Evolutionary conservation across 2,113 vertebrate species (phyloP).

Genomic region (Neopipo cinnamomea): DNA sequence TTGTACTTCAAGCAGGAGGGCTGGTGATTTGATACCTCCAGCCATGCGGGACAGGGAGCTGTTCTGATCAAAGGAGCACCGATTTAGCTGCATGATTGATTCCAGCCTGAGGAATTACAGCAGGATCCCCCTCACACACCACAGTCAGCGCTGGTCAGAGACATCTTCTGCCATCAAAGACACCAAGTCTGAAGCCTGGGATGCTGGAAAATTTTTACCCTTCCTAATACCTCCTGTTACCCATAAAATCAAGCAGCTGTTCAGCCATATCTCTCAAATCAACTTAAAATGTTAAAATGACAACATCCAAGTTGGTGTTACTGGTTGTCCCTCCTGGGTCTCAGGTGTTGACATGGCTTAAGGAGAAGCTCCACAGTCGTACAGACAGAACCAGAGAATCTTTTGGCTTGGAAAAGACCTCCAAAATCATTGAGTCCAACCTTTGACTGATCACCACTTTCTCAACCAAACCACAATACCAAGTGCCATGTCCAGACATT

Average conservation of each 20-base stretch:
- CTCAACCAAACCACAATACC: neutral
- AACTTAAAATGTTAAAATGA: neutral
- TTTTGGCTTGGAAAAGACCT: neutral
- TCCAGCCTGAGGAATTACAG: slow-evolving; percentile 6
- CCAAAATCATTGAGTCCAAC: neutral
- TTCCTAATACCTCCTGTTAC: neutral
- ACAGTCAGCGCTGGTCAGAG: neutral
- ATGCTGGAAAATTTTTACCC: neutral
- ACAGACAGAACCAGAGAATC: neutral
- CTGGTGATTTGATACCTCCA: slow-evolving; percentile 43
- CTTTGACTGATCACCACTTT: neutral
- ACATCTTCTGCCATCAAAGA: neutral
- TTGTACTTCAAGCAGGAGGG: slow-evolving; percentile 4
- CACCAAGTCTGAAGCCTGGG: neutral
- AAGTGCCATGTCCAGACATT: neutral
- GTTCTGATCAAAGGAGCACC: slow-evolving; percentile 24
- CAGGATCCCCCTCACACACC: neutral
- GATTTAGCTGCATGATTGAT: slow-evolving; percentile 45
- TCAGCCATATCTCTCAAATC: neutral
- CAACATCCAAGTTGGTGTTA: neutral
- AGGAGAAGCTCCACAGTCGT: neutral
- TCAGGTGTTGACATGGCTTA: neutral
- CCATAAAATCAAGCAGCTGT: neutral
- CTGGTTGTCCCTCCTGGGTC: neutral
- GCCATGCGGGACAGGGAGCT: slow-evolving; percentile 45